Evolutionary conservation across 2,113 vertebrate species (phyloP).

Genomic region (Smithornis capensis): DNA sequence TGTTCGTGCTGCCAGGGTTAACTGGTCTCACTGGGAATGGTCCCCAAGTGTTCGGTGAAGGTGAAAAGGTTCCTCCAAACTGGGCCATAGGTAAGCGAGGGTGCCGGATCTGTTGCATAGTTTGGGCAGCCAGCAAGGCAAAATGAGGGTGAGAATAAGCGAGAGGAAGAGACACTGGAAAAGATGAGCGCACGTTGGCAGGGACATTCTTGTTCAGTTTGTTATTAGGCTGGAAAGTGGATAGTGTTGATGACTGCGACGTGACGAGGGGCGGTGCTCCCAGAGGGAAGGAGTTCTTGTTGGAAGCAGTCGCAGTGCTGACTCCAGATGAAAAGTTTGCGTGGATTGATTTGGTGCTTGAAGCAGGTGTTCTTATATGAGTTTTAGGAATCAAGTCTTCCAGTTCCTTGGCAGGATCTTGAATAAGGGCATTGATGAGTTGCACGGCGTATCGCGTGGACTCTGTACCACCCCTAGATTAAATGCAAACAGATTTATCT

Average conservation of each 20-base stretch:
- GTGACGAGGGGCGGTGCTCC: conserved; percentile 83
- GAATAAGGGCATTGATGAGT: conserved; percentile 97
- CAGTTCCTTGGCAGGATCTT: conserved; percentile 98
- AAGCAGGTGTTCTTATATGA: conserved; percentile 91
- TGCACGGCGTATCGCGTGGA: conserved; percentile 97
- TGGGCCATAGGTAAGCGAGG: conserved; percentile 97
- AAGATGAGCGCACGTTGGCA: conserved; percentile 90
- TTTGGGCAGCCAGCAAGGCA: conserved; percentile 94
- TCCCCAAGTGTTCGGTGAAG: conserved; percentile 95
- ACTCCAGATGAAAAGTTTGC: conserved; percentile 83
- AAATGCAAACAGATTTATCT: not conserved
- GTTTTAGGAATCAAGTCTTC: conserved; percentile 98
- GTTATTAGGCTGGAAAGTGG: conserved; percentile 85
- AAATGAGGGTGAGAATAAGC: conserved; percentile 96
- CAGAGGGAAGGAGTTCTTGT: conserved; percentile 88
- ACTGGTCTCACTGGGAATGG: conserved; percentile 97
- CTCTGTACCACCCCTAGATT: conserved; percentile 91
- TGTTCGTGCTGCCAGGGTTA: conserved; percentile 92
- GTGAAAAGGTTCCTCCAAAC: conserved; percentile 94
- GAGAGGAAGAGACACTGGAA: conserved; percentile 90
- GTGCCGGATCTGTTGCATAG: conserved; percentile 98
- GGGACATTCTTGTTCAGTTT: conserved; percentile 91
- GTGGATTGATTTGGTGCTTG: conserved; percentile 85
- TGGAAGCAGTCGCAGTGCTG: conserved; percentile 82
- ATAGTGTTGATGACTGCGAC: conserved; percentile 86